Percentiles rank a stretch among this genome's conserved stretches.
Evolutionary conservation across 2,888 invertebrate genomes (phyloP).

Genomic region (Cybosia mesomella): DNA sequence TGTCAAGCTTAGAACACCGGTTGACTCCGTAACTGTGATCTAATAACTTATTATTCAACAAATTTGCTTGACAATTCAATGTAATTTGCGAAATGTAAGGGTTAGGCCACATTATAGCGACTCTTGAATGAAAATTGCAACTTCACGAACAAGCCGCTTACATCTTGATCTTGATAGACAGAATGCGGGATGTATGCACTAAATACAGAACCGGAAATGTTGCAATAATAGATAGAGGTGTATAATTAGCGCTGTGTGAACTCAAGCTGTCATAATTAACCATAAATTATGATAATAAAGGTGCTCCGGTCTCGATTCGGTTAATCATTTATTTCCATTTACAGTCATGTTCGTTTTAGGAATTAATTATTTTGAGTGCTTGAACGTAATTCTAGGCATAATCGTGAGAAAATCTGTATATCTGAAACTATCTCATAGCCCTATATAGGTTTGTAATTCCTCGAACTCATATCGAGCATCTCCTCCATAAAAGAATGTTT

Average conservation of each 20-base stretch:
- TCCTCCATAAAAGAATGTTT: too few species aligned
- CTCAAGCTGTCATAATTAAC: constrained; percentile 11
- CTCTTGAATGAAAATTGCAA: not conserved
- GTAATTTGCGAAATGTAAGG: not conserved
- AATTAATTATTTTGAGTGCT: constrained; percentile 4
- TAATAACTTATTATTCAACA: constrained; percentile 43
- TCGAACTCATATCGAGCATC: too few species aligned
- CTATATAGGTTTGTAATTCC: not conserved
- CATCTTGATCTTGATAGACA: constrained; percentile 5
- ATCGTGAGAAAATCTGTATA: constrained; percentile 1
- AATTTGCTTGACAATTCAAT: not conserved
- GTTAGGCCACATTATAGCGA: not conserved
- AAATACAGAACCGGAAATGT: constrained; percentile 18
- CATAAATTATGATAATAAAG: constrained; percentile 3
- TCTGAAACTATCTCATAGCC: constrained; percentile 4
- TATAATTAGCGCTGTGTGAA: not conserved
- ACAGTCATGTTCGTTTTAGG: constrained; percentile 5
- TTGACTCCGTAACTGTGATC: constrained; percentile 26
- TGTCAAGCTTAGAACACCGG: constrained; percentile 18
- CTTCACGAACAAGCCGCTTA: constrained; percentile 3
- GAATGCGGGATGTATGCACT: not conserved
- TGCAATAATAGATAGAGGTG: constrained; percentile 1
- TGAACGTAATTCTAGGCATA: not conserved
- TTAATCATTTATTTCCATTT: constrained; percentile 12
- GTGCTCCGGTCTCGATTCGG: not conserved